Conservation (phyloP, 2,888 invertebrate genomes). For the Peribatodes rhomboidaria region DNA sequence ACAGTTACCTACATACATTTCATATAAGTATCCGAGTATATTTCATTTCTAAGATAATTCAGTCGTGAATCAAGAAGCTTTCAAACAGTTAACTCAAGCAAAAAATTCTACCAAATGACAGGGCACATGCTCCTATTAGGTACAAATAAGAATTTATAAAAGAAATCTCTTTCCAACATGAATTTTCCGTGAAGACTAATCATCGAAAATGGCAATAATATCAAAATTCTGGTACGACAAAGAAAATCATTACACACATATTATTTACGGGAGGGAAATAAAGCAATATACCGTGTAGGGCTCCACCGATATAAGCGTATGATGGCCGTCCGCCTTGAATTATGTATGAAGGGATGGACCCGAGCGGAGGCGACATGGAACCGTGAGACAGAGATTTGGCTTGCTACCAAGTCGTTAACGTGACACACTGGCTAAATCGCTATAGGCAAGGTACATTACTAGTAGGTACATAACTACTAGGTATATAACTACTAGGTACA, state of each 20-base stretch:
- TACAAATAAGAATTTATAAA: background rate
- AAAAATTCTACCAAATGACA: background rate
- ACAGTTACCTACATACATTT: no score
- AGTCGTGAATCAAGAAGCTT: background rate
- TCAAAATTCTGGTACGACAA: slow-evolving; percentile 39
- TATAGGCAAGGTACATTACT: background rate
- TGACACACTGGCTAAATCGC: slow-evolving; percentile 5
- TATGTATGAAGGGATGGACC: slow-evolving; percentile 63
- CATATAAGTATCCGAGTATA: no score
- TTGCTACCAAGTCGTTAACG: slow-evolving; percentile 34
- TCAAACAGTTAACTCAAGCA: background rate
- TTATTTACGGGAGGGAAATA: slow-evolving; percentile 56
- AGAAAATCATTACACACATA: slow-evolving; percentile 54
- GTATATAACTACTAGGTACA: background rate
- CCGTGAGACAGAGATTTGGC: slow-evolving; percentile 45
- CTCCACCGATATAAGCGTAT: slow-evolving; percentile 60
- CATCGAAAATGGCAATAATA: slow-evolving; percentile 21
- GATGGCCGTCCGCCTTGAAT: slow-evolving; percentile 66
- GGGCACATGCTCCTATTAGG: background rate
- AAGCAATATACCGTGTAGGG: slow-evolving; percentile 54
- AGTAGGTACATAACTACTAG: background rate
- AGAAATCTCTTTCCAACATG: background rate
- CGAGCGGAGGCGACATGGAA: slow-evolving; percentile 35
- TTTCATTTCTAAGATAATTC: no score
- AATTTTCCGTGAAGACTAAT: slow-evolving; percentile 7